phyloP scores from a whole-genome alignment of 2,888 invertebrate species.

The Melanargia galathea region DNA sequence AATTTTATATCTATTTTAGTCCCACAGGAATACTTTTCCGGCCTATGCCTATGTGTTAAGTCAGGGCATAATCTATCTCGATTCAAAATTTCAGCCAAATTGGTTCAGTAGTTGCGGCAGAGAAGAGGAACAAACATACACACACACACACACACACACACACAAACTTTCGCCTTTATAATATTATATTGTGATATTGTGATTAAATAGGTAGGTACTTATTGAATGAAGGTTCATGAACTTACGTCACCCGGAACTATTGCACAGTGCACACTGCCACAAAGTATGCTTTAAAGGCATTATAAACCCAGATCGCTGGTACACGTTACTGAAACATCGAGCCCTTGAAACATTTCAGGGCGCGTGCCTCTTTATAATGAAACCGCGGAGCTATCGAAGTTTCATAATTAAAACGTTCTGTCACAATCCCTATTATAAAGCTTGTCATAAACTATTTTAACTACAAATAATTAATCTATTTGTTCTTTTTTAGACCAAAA shows the following conservation, averaged over 20 bases:
- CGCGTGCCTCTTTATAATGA: neutral
- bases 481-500: too few relatives aligned
- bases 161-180: too few relatives aligned
- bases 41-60: too few relatives aligned
- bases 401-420: constrained; percentile 15
- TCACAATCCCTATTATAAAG: neutral
- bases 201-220: too few relatives aligned
- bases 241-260: neutral
- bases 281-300: constrained; percentile 3
- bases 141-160: too few relatives aligned
- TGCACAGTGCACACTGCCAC: neutral
- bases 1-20: too few relatives aligned
- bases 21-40: too few relatives aligned
- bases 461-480: neutral
- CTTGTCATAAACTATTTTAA: neutral
- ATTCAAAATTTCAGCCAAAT: too few relatives aligned
- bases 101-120: too few relatives aligned
- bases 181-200: too few relatives aligned
- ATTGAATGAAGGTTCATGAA: neutral
- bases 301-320: neutral
- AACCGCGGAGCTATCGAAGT: constrained; percentile 9
- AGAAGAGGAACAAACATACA: too few relatives aligned
- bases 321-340: constrained; percentile 5
- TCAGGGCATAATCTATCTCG: too few relatives aligned
- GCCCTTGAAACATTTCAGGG: constrained; percentile 11